Evolutionary conservation across 2,113 vertebrate species (phyloP).

Genomic region (Ascaphus truei): DNA sequence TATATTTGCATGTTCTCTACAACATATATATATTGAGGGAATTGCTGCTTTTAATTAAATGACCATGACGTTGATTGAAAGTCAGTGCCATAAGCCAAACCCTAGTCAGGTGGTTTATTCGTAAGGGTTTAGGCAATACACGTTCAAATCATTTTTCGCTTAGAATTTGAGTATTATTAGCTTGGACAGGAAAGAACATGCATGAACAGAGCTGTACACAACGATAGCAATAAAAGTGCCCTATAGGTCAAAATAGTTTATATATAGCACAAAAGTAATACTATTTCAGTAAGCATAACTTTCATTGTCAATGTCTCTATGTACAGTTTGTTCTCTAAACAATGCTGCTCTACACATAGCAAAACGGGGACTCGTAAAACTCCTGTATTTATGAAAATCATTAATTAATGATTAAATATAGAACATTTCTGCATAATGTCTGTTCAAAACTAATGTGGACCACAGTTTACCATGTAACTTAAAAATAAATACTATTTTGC

Average conservation of each 20-base stretch:
- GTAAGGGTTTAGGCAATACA: not conserved
- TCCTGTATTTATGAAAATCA: too few species aligned
- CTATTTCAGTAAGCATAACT: constrained; percentile 1
- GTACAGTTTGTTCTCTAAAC: constrained; percentile 7
- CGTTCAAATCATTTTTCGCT: not conserved
- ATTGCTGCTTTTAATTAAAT: not conserved
- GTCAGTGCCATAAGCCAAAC: not conserved
- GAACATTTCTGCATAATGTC: too few species aligned
- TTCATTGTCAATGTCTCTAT: constrained; percentile 1
- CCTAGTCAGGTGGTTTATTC: not conserved
- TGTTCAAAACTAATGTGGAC: too few species aligned
- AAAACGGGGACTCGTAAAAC: too few species aligned
- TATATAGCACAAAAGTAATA: constrained; percentile 9
- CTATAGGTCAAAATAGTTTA: constrained; percentile 17
- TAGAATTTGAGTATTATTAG: constrained; percentile 1
- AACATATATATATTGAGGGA: too few species aligned
- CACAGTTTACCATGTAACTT: too few species aligned
- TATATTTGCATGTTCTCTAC: too few species aligned
- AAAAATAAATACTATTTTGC: too few species aligned
- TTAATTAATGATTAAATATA: too few species aligned
- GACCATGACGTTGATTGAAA: not conserved
- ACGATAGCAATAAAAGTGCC: constrained; percentile 14
- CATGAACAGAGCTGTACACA: constrained; percentile 11
- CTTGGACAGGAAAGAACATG: constrained; percentile 16
- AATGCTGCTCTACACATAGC: not conserved